phyloP scores from a whole-genome alignment of 1,140 invertebrate species.

The Meloidogyne exigua region DNA sequence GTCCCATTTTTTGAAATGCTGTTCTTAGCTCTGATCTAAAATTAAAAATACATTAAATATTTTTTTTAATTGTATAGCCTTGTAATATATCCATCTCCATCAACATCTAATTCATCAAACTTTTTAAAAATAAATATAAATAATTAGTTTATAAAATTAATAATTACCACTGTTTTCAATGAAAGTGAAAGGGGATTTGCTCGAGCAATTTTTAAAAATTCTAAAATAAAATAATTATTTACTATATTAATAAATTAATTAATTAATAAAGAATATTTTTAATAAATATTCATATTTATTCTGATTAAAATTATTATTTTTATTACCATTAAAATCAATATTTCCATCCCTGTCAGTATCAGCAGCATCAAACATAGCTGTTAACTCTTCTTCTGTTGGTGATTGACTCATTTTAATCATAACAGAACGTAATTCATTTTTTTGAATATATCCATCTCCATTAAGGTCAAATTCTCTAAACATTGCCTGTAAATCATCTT shows the following conservation, averaged over 20 bases:
- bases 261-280: no score
- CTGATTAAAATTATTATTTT: no score
- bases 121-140: background rate
- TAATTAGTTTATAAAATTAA: background rate
- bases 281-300: no score
- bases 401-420: conserved; percentile 64
- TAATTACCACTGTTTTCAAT: conserved; percentile 49
- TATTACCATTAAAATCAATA: conserved; percentile 49
- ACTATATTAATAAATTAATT: no score
- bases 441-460: conserved; percentile 62
- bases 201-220: conserved; percentile 59
- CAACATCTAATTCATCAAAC: conserved; percentile 63
- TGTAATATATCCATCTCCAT: conserved; percentile 62
- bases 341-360: conserved; percentile 51
- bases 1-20: conserved; percentile 63
- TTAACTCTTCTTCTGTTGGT: conserved; percentile 61
- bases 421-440: conserved; percentile 57
- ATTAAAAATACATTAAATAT: conserved; percentile 20
- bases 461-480: conserved; percentile 62
- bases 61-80: conserved; percentile 30
- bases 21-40: conserved; percentile 58
- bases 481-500: conserved; percentile 60
- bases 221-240: conserved; percentile 50
- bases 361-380: conserved; percentile 53
- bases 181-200: conserved; percentile 63